phyloP scores from a whole-genome alignment of 2,797 vertebrate genomes.

The Scomberomorus guttatus region DNA sequence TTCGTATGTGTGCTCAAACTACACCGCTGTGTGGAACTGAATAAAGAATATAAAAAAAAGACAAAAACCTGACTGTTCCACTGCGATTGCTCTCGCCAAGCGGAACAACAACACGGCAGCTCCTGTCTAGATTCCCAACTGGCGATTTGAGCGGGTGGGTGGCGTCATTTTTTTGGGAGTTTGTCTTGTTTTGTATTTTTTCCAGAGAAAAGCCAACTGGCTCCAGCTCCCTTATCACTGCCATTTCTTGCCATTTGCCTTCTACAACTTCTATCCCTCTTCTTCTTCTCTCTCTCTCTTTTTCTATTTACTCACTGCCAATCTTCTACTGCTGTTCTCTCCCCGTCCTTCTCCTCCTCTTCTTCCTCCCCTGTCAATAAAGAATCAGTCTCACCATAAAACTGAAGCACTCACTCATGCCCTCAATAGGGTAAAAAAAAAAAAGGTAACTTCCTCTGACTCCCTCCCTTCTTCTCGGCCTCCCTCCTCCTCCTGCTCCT shows the following conservation, averaged over 20 bases:
- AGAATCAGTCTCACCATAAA: slow-evolving; percentile 46
- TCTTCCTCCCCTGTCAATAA: slow-evolving; percentile 22
- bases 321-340: slow-evolving; percentile 48
- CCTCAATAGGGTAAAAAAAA: slow-evolving; percentile 32
- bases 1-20: slow-evolving; percentile 33
- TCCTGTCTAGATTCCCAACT: slow-evolving; percentile 32
- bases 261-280: background rate
- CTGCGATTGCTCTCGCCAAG: slow-evolving; percentile 37
- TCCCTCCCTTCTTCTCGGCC: background rate
- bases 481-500: background rate
- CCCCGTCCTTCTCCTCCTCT: slow-evolving; percentile 4
- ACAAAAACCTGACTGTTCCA: slow-evolving; percentile 49
- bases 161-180: background rate
- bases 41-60: slow-evolving; percentile 16
- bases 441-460: slow-evolving; percentile 43
- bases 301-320: slow-evolving; percentile 63
- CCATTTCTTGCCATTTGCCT: slow-evolving; percentile 51
- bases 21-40: slow-evolving; percentile 49
- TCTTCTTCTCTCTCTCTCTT: slow-evolving; percentile 7
- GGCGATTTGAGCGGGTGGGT: slow-evolving; percentile 22
- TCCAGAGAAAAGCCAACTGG: slow-evolving; percentile 13
- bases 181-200: background rate
- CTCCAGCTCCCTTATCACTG: slow-evolving; percentile 73
- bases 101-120: slow-evolving; percentile 51
- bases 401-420: slow-evolving; percentile 24